These are phyloP conservation scores for Albula goreensis DNA, from an alignment of 2,113 vertebrate species.

Conservation along the genomic window DNA sequence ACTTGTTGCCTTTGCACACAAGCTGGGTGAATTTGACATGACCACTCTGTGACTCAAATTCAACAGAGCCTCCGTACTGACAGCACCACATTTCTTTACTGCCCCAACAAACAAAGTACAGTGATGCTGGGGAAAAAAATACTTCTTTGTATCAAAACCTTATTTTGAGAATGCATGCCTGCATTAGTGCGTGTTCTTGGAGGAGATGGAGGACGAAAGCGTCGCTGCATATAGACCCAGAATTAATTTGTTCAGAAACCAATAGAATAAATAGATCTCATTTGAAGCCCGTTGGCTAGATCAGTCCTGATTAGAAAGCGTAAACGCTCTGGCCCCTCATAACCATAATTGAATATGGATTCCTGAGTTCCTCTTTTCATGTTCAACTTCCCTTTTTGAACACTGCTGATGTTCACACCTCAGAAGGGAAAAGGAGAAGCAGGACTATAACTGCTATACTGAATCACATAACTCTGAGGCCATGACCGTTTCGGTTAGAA, in stretches of 20 bases:
- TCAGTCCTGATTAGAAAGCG: constrained; percentile 13
- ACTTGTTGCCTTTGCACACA: background rate
- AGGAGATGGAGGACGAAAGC: background rate
- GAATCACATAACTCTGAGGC: constrained; percentile 3
- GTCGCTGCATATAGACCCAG: background rate
- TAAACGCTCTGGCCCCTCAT: background rate
- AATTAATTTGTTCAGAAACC: background rate
- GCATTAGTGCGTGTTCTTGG: background rate
- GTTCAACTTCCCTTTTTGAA: background rate
- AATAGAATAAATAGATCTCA: constrained; percentile 10
- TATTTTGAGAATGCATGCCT: background rate
- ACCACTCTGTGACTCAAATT: too few species aligned
- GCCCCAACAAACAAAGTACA: background rate
- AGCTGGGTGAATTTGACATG: too few species aligned
- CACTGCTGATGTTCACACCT: constrained; percentile 11
- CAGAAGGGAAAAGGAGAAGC: background rate
- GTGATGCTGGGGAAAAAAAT: background rate
- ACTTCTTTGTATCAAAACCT: background rate
- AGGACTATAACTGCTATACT: background rate
- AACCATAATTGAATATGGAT: background rate
- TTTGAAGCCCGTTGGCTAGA: constrained; percentile 6
- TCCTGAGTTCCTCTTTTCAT: constrained; percentile 12
- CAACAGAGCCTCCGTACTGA: background rate
- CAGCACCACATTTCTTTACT: background rate
- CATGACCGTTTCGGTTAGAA: background rate